Conservation (phyloP, 2,797 vertebrate genomes). For the Parambassis ranga region DNA sequence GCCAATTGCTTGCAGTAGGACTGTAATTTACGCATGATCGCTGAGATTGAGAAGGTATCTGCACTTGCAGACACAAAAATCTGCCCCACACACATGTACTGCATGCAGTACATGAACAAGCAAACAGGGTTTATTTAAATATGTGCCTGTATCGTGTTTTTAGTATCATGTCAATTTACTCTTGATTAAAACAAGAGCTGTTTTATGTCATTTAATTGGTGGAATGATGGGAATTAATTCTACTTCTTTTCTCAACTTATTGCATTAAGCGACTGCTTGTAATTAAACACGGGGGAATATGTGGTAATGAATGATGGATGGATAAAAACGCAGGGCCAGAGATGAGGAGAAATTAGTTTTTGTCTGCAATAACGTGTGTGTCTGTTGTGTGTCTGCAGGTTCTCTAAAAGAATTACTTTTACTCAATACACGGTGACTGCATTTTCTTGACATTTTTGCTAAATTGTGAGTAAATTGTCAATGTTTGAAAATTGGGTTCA, state of each 20-base stretch:
- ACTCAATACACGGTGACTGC: neutral
- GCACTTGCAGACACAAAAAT: neutral
- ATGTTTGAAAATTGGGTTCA: neutral
- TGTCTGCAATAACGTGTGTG: neutral
- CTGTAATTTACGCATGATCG: constrained; percentile 14
- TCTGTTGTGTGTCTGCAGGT: neutral
- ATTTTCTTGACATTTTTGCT: neutral
- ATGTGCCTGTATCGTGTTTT: constrained; percentile 1
- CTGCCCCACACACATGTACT: neutral
- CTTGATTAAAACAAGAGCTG: constrained; percentile 49
- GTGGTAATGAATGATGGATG: constrained; percentile 2
- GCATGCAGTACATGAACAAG: too few relatives aligned
- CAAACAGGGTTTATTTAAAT: neutral
- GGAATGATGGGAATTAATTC: constrained; percentile 45
- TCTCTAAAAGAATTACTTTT: neutral
- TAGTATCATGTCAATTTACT: constrained; percentile 32
- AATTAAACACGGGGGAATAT: constrained; percentile 54
- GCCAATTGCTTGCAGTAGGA: constrained; percentile 23
- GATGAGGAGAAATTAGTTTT: constrained; percentile 3
- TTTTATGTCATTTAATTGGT: constrained; percentile 46
- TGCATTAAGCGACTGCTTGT: constrained; percentile 33
- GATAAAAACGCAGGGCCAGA: neutral
- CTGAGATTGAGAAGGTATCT: constrained; percentile 10
- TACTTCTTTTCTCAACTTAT: constrained; percentile 36
- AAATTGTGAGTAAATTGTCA: neutral